Conservation (phyloP, 2,113 vertebrate species). For the Semnopithecus entellus region DNA sequence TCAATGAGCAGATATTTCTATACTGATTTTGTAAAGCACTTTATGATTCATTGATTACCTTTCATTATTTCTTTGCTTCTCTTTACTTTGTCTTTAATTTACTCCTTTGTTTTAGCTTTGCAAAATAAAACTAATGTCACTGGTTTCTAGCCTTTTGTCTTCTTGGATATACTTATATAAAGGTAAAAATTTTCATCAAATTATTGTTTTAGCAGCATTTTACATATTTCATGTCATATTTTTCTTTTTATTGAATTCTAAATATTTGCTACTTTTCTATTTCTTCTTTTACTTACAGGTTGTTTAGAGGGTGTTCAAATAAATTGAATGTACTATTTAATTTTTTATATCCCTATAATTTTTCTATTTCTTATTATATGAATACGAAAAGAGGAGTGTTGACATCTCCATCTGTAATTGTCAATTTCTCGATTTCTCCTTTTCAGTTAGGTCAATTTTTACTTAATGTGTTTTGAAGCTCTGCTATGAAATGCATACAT, state of each 20-base stretch:
- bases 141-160: neutral
- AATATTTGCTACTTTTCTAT: neutral
- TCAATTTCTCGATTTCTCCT: neutral
- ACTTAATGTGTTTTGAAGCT: neutral
- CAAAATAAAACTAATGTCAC: neutral
- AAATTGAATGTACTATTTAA: neutral
- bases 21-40: neutral
- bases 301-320: neutral
- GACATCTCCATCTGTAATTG: neutral
- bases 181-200: neutral
- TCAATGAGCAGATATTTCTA: neutral
- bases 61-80: neutral
- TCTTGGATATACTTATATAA: neutral
- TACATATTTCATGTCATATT: neutral
- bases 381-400: neutral
- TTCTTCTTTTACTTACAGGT: neutral
- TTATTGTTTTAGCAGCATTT: neutral
- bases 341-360: neutral
- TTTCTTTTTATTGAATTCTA: neutral
- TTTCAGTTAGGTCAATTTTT: neutral
- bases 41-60: neutral
- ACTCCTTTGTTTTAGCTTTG: neutral
- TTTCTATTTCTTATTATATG: neutral
- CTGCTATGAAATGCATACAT: neutral
- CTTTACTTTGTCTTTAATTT: neutral